Evolutionary conservation across 2,797 vertebrate species (phyloP).

Genomic region (Parotocinclus haroldoi): DNA sequence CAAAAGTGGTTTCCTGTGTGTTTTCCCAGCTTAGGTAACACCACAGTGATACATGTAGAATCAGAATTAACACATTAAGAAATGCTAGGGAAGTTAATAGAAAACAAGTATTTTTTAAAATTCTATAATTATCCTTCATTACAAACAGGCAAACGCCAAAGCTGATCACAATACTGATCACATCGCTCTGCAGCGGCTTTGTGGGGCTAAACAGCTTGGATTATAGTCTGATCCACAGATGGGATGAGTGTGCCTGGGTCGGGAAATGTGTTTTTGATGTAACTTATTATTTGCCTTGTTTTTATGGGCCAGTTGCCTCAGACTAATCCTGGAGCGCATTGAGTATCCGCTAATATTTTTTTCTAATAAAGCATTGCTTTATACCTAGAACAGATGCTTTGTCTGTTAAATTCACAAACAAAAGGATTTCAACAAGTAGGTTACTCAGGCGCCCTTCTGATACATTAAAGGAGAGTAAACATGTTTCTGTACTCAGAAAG

Average conservation of each 20-base stretch:
- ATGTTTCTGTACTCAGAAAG: slow-evolving; percentile 35
- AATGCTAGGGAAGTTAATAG: neutral
- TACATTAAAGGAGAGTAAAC: slow-evolving; percentile 7
- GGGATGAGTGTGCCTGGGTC: neutral
- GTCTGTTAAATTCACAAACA: slow-evolving; percentile 14
- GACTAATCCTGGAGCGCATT: slow-evolving; percentile 14
- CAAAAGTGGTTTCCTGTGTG: too few species aligned
- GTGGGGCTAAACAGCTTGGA: slow-evolving; percentile 30
- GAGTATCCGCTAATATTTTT: neutral
- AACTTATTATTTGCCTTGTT: slow-evolving; percentile 4
- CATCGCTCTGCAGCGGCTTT: slow-evolving; percentile 60
- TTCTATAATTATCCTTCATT: slow-evolving; percentile 67
- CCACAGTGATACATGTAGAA: neutral
- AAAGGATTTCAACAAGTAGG: slow-evolving; percentile 12
- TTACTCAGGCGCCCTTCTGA: slow-evolving; percentile 6
- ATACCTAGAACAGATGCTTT: slow-evolving; percentile 14
- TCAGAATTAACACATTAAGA: neutral
- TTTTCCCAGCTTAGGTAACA: too few species aligned
- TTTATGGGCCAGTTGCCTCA: slow-evolving; percentile 17
- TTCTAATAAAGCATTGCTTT: neutral
- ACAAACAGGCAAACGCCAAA: slow-evolving; percentile 57
- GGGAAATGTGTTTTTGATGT: slow-evolving; percentile 30
- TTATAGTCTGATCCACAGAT: slow-evolving; percentile 15
- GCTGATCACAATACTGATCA: slow-evolving; percentile 62
- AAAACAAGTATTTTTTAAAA: slow-evolving; percentile 42